phyloP scores from a whole-genome alignment of 1,140 invertebrate species.

The Brachionus rotundiformis region DNA sequence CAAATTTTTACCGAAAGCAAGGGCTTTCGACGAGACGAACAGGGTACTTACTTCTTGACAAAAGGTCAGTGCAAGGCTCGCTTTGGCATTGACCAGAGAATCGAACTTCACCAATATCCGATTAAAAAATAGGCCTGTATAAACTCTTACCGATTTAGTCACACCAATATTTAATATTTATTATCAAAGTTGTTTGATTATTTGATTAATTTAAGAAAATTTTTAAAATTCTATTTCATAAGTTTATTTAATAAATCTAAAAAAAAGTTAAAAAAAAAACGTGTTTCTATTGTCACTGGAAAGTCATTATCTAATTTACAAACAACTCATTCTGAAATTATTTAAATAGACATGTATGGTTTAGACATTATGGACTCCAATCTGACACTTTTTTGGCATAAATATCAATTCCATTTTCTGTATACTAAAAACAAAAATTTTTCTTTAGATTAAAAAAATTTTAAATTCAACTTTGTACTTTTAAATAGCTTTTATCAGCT shows the following conservation, averaged over 20 bases:
- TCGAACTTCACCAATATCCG: constrained; percentile 39
- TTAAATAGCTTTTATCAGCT: constrained; percentile 37
- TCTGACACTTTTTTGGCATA: constrained; percentile 28
- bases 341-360: not conserved
- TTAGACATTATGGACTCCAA: not conserved
- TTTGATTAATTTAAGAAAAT: not conserved
- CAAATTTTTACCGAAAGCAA: constrained; percentile 29
- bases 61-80: constrained; percentile 41
- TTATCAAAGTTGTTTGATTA: not conserved
- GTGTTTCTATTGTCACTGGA: not conserved
- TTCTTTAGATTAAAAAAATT: not conserved
- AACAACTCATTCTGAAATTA: not conserved
- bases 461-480: constrained; percentile 32
- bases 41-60: constrained; percentile 38
- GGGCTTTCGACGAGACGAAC: constrained; percentile 27
- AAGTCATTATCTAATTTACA: not conserved
- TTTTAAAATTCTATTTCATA: not conserved
- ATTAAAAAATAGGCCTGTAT: not conserved
- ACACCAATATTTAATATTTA: not conserved
- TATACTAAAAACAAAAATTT: too few species aligned
- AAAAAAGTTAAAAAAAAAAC: not conserved
- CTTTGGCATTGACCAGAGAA: constrained; percentile 49
- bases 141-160: not conserved
- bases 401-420: constrained; percentile 36
- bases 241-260: not conserved